Evolutionary conservation across 2,888 invertebrate species (phyloP).

Genomic region (Xestia ashworthii): DNA sequence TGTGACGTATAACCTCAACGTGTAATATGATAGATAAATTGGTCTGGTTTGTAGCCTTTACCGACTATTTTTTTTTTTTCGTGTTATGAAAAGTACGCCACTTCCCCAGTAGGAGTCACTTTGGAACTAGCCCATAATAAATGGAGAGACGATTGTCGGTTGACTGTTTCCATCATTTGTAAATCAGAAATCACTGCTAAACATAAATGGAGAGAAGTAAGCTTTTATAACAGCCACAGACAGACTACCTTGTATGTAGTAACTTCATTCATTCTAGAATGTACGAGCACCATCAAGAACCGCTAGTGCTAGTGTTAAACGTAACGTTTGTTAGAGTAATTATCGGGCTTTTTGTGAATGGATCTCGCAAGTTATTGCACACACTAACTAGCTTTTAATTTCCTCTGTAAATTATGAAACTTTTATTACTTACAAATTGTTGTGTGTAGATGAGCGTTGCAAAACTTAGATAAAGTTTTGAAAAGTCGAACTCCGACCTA

Average conservation of each 20-base stretch:
- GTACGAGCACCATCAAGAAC: not conserved
- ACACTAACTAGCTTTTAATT: conserved; percentile 63
- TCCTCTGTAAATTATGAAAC: conserved; percentile 43
- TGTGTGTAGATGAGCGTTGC: conserved; percentile 35
- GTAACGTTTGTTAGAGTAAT: conserved; percentile 24
- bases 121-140: too few species aligned
- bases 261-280: not conserved
- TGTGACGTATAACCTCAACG: conserved; percentile 24
- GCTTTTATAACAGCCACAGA: not conserved
- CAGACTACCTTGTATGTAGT: not conserved
- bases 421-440: conserved; percentile 42
- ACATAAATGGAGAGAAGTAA: not conserved
- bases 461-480: conserved; percentile 26
- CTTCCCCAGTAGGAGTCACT: too few species aligned
- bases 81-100: not conserved
- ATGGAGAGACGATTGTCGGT: too few species aligned
- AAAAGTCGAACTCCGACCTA: conserved; percentile 21
- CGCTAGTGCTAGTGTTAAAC: not conserved
- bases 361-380: conserved; percentile 38
- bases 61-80: not conserved
- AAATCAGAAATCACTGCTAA: not conserved
- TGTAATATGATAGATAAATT: conserved; percentile 1
- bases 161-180: not conserved
- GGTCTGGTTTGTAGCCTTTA: not conserved
- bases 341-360: conserved; percentile 37